A percentile compares a stretch with the other conserved stretches of the same genome.
phyloP scores from a whole-genome alignment of 2,113 vertebrate genomes.

The Pavo muticus region DNA sequence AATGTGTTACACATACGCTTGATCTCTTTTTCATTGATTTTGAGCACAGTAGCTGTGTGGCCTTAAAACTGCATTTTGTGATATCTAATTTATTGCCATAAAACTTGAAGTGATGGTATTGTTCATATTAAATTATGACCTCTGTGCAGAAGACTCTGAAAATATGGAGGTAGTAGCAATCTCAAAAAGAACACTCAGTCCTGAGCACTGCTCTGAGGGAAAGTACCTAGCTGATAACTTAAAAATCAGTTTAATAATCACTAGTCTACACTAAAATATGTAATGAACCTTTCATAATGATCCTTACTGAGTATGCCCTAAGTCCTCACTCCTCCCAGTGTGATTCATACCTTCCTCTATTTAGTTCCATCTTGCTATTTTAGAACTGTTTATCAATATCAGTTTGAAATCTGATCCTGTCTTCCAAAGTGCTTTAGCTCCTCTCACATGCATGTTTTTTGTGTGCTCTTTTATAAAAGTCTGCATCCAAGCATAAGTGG shows the following conservation, averaged over 20 bases:
- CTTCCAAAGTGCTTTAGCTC: neutral
- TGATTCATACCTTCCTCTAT: neutral
- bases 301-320: neutral
- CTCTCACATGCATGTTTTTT: neutral
- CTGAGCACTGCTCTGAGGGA: neutral
- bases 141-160: neutral
- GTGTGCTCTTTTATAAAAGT: neutral
- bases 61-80: neutral
- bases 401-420: neutral
- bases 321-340: neutral
- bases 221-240: neutral
- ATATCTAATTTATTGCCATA: neutral
- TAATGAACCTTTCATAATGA: neutral
- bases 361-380: neutral
- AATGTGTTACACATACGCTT: neutral
- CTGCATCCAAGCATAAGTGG: neutral
- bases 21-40: neutral
- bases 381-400: neutral
- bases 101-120: neutral
- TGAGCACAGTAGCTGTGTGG: neutral
- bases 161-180: neutral
- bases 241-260: neutral
- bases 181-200: neutral
- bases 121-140: neutral
- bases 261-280: neutral